phyloP scores from a whole-genome alignment of 1,140 invertebrate genomes.

The Delia radicum region DNA sequence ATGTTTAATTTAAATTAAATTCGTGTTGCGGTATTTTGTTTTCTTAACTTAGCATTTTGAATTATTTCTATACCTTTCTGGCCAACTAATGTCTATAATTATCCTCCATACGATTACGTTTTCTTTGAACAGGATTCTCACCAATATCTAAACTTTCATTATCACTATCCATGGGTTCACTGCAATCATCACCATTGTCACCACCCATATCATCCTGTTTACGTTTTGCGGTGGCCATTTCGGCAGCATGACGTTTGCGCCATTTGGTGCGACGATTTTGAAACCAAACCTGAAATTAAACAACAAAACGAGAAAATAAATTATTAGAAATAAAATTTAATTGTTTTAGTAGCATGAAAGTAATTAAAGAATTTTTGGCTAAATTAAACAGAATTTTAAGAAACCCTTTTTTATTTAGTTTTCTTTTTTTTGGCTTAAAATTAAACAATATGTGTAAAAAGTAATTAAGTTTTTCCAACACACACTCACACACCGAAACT shows the following conservation, averaged over 20 bases:
- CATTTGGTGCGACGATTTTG: conserved; percentile 99
- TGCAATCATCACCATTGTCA: conserved; percentile 70
- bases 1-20: conserved; percentile 11
- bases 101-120: conserved; percentile 44
- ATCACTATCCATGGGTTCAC: conserved; percentile 61
- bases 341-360: conserved; percentile 13
- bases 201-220: conserved; percentile 88
- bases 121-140: conserved; percentile 46
- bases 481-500: background rate
- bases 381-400: conserved; percentile 28
- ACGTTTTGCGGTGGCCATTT: conserved; percentile 97
- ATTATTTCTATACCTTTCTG: background rate
- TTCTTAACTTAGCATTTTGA: background rate
- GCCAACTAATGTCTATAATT: conserved; percentile 34
- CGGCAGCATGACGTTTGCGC: conserved; percentile 98
- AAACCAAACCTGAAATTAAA: conserved; percentile 93
- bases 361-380: conserved; percentile 44
- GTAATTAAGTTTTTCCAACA: conserved; percentile 45
- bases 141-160: conserved; percentile 55
- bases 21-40: background rate
- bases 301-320: conserved; percentile 31
- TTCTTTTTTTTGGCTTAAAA: background rate
- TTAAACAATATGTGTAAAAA: conserved; percentile 35
- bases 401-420: background rate
- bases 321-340: conserved; percentile 25